phyloP scores from a whole-genome alignment of 2,797 vertebrate genomes.

The Peromyscus aztecus region DNA sequence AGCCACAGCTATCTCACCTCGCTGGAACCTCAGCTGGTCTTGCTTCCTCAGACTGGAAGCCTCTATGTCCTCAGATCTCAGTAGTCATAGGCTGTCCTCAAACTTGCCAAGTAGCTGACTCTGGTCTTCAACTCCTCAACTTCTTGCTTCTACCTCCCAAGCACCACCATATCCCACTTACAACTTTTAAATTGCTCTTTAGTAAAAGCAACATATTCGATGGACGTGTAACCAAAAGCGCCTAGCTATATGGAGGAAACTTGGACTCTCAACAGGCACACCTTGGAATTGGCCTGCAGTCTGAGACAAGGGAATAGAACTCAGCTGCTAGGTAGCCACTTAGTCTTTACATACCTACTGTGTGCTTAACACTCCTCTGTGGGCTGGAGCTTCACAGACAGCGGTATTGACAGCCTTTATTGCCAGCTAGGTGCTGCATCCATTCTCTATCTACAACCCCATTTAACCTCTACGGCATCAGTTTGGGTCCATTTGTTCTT shows the following conservation, averaged over 20 bases:
- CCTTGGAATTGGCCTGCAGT: not conserved
- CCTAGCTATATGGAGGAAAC: not conserved
- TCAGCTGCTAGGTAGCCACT: not conserved
- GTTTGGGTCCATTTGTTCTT: slow-evolving; percentile 16
- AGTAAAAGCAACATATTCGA: not conserved
- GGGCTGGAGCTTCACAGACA: not conserved
- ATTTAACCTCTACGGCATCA: not conserved
- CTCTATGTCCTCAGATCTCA: no score
- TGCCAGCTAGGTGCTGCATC: not conserved
- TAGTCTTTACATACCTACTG: not conserved
- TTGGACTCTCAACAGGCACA: not conserved
- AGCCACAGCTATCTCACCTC: no score
- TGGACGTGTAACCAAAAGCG: not conserved
- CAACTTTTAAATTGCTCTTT: not conserved
- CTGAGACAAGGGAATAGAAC: not conserved
- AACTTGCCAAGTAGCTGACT: not conserved
- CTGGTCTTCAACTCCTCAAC: not conserved
- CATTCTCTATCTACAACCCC: not conserved
- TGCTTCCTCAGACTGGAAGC: no score
- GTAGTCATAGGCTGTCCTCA: not conserved
- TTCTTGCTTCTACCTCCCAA: not conserved
- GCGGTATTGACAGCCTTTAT: not conserved
- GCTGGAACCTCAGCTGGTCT: no score
- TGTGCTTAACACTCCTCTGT: not conserved
- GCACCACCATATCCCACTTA: not conserved